A percentile compares a stretch with the other conserved stretches of the same genome.
Conservation (phyloP, 2,888 invertebrate genomes). For the Drosophila meridiana region DNA sequence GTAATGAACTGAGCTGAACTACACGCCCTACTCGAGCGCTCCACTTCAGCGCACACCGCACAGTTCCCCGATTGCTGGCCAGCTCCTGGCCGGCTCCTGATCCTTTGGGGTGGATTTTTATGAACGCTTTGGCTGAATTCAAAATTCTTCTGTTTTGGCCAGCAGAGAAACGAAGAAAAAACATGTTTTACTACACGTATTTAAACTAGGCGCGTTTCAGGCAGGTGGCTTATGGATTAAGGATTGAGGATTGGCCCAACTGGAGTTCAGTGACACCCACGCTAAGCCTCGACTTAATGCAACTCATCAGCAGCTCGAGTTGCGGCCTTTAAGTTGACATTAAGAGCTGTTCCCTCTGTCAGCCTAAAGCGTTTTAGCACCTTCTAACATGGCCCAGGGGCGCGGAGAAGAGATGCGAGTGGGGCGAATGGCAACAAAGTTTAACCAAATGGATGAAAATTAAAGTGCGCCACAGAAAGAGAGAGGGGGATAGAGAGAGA, state of each 20-base stretch:
- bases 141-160: constrained; percentile 74
- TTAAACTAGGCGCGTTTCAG: constrained; percentile 61
- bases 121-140: constrained; percentile 78
- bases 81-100: constrained; percentile 38
- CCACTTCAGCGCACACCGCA: constrained; percentile 73
- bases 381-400: constrained; percentile 27
- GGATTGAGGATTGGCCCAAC: constrained; percentile 42
- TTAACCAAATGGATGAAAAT: constrained; percentile 37
- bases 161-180: constrained; percentile 20
- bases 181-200: constrained; percentile 7
- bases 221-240: constrained; percentile 76
- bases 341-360: constrained; percentile 64
- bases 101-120: constrained; percentile 73
- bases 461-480: constrained; percentile 8
- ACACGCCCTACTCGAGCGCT: constrained; percentile 57
- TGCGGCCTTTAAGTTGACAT: constrained; percentile 39
- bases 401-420: not conserved
- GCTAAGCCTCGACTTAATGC: constrained; percentile 1
- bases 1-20: constrained; percentile 11
- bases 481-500: not conserved
- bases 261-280: constrained; percentile 63
- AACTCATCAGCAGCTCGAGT: constrained; percentile 35
- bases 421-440: constrained; percentile 49
- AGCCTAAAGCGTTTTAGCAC: constrained; percentile 61
- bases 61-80: constrained; percentile 14